A percentile compares a stretch with the other conserved stretches of the same genome.
Conservation (phyloP, 2,888 invertebrate species). For the Pycnomerus fuliginosus region DNA sequence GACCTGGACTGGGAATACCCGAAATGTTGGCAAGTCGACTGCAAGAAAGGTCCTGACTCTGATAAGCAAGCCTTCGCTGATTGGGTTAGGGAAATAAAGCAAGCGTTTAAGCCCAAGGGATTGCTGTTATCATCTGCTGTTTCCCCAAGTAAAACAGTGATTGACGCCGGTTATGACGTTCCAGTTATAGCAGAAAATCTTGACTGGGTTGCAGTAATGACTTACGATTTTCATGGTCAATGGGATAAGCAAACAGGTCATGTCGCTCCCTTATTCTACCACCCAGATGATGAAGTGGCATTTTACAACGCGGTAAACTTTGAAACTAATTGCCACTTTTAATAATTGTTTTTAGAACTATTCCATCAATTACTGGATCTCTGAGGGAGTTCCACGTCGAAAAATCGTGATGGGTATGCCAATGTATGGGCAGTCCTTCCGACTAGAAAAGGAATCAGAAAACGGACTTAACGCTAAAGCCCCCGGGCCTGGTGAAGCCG, state of each 20-base stretch:
- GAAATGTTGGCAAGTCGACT: constrained; percentile 86
- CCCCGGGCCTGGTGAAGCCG: constrained; percentile 75
- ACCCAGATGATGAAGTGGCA: constrained; percentile 77
- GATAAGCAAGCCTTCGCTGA: constrained; percentile 80
- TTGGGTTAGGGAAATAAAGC: constrained; percentile 70
- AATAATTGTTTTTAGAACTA: constrained; percentile 63
- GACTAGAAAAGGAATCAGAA: constrained; percentile 60
- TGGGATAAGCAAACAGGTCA: constrained; percentile 93
- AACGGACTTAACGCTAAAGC: constrained; percentile 75
- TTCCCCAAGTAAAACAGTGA: constrained; percentile 83
- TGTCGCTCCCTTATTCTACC: constrained; percentile 80
- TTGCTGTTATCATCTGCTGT: constrained; percentile 80
- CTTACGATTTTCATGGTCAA: constrained; percentile 88
- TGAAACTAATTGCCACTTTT: background rate
- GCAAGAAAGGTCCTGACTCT: constrained; percentile 78
- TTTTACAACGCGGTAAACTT: constrained; percentile 78
- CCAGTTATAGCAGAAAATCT: constrained; percentile 70
- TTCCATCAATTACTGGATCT: constrained; percentile 87
- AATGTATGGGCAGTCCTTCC: constrained; percentile 84
- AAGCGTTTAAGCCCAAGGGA: constrained; percentile 50
- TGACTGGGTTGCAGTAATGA: constrained; percentile 92
- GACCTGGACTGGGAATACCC: constrained; percentile 96
- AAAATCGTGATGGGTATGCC: constrained; percentile 90
- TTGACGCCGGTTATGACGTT: constrained; percentile 83
- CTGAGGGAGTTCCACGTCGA: constrained; percentile 76